Percentiles rank a stretch among this genome's conserved stretches.
phyloP scores from a whole-genome alignment of 2,797 vertebrate genomes.

The Sebastes umbrosus region DNA sequence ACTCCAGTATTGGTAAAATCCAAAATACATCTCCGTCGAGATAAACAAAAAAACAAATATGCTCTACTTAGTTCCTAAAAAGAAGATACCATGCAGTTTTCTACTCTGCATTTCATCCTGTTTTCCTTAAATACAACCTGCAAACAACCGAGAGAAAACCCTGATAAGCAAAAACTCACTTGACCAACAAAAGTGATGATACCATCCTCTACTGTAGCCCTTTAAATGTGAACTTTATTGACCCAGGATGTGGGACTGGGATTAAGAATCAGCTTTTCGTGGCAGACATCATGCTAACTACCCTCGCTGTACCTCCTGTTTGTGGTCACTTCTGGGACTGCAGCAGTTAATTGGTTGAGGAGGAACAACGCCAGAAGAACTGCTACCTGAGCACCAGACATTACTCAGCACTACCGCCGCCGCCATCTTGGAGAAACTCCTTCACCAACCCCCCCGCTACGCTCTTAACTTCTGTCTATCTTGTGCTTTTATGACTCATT shows the following conservation, averaged over 20 bases:
- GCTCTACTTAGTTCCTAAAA: not conserved
- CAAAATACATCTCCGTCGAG: not conserved
- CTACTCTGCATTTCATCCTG: not conserved
- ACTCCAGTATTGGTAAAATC: not conserved
- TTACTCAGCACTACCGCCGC: slow-evolving; percentile 62
- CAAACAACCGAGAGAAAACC: not conserved
- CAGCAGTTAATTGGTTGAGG: slow-evolving; percentile 45
- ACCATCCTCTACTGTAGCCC: not conserved
- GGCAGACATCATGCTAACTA: slow-evolving; percentile 15
- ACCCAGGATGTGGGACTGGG: not conserved
- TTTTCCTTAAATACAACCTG: not conserved
- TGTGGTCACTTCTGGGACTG: slow-evolving; percentile 39
- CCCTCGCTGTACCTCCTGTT: not conserved
- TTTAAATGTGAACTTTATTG: slow-evolving; percentile 43
- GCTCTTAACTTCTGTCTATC: slow-evolving; percentile 1
- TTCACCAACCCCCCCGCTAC: not conserved
- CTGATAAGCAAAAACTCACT: not conserved
- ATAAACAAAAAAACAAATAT: not conserved
- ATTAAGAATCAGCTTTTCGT: not conserved
- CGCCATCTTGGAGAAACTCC: slow-evolving; percentile 62
- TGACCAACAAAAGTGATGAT: slow-evolving; percentile 1
- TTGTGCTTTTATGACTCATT: not conserved
- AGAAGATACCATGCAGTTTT: not conserved
- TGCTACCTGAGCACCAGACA: slow-evolving; percentile 75
- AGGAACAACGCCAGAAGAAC: slow-evolving; percentile 24